Evolutionary conservation across 2,113 vertebrate genomes (phyloP).

Genomic region (Noctilio leporinus): DNA sequence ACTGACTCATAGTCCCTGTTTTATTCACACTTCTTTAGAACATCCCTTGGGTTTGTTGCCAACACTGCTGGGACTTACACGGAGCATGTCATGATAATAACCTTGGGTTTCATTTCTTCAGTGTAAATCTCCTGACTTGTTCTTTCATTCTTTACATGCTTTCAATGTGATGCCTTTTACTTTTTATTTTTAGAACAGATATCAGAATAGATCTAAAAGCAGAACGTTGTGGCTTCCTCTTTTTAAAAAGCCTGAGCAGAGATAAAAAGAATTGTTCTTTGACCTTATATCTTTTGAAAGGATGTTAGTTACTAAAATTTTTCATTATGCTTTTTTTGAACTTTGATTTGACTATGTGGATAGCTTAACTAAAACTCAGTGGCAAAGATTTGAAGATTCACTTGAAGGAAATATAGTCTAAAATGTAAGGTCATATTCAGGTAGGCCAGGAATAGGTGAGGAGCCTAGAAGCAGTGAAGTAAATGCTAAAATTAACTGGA

Average conservation of each 20-base stretch:
- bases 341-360: slow-evolving; percentile 26
- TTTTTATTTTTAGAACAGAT: slow-evolving; percentile 63
- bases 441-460: background rate
- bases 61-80: background rate
- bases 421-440: background rate
- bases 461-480: background rate
- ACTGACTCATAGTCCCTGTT: background rate
- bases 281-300: slow-evolving; percentile 50
- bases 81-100: background rate
- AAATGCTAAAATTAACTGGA: background rate
- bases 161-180: slow-evolving; percentile 38
- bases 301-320: slow-evolving; percentile 8
- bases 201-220: slow-evolving; percentile 54
- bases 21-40: background rate
- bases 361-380: slow-evolving; percentile 23
- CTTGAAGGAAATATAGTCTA: background rate
- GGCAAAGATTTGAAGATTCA: background rate
- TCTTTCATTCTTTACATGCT: slow-evolving; percentile 33
- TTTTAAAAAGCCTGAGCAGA: slow-evolving; percentile 20
- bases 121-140: slow-evolving; percentile 26
- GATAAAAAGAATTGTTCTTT: slow-evolving; percentile 19
- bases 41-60: background rate
- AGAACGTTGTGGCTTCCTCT: background rate
- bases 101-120: slow-evolving; percentile 24
- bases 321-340: slow-evolving; percentile 42